Base-by-base conservation (phyloP, 1,140 invertebrate genomes). In the Lepidurus packardi region DNA sequence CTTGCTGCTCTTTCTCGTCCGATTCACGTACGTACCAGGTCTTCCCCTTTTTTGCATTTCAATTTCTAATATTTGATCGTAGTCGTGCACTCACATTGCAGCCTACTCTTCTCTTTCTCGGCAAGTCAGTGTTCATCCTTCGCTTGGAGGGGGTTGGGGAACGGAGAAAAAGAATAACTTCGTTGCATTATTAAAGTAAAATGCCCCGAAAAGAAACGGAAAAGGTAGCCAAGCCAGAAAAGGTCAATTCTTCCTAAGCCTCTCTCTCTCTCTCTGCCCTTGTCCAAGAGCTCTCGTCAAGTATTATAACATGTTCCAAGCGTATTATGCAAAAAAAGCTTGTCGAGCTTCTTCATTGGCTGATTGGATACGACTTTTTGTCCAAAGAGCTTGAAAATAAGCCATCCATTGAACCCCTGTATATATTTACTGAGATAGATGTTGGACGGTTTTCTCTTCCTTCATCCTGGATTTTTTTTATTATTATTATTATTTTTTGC, bases 41-140 rank as follows among this genome's bases (percentile, higher is more conserved):
- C 16, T 16, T 7, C 53, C 53, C 9, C 53, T 16, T 65, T 21
- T 65, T 65, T 65, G 53, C 53, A 65, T 65, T 65, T 65, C 53
- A 65, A 65, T 65, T 65, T 65, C 53, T 65, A 65, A 65, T 65
- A 65, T 65, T 65, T 65, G 53, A 65, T 65, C 53, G 16, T 65
- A 65, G 53, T 21, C 13, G 9, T 13, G 53, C 53, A 65, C 53
- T n/a, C 53, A 65, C 53, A 21, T 65, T 65, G 53, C 53, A 65
- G 53, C 53, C 21, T 21, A 16, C 16, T 65, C 21, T 65, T 65
- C 6, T 65, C 21, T 65, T 65, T 16, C 13, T 13, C 8, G 21
- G 1, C n/a, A 13, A n/a, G 21, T 13, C 53, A n/a, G 13, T 13
- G 21, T 65, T 16, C 53, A n/a, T 65, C 53, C 53, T 65, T 6